Percentiles rank a stretch among this genome's conserved stretches.
Conservation (phyloP, 2,888 invertebrate species). For the Rhagonycha lutea region DNA sequence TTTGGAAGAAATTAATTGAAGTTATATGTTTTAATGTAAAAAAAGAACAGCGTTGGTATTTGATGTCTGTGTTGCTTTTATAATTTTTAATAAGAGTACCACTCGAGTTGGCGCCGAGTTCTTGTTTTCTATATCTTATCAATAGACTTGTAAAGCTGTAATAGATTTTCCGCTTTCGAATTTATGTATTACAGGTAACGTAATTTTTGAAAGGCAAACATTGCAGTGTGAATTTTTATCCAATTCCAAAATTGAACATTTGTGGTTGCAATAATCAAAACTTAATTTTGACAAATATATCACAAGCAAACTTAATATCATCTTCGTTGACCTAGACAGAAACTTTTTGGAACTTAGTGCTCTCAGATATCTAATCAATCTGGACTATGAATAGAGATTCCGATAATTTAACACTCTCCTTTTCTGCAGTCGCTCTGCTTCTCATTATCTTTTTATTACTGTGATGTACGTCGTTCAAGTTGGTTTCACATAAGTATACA, state of each 20-base stretch:
- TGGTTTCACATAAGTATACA: no score
- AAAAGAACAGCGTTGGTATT: conserved; percentile 31
- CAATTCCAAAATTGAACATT: background rate
- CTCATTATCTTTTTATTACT: no score
- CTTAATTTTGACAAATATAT: background rate
- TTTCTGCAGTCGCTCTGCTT: no score
- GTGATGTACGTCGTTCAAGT: no score
- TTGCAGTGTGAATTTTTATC: background rate
- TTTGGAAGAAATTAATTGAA: conserved; percentile 43
- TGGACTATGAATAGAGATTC: no score
- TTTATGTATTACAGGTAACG: no score
- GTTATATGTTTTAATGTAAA: conserved; percentile 27
- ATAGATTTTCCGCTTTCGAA: conserved; percentile 8
- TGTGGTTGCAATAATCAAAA: background rate
- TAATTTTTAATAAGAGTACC: conserved; percentile 23
- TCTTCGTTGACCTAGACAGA: no score
- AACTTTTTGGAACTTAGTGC: no score
- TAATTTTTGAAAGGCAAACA: background rate
- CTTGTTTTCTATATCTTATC: conserved; percentile 29
- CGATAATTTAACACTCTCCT: no score
- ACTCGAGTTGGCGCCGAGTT: conserved; percentile 10
- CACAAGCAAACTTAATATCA: no score
- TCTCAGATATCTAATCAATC: no score
- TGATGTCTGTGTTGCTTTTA: conserved; percentile 27
- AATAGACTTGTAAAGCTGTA: conserved; percentile 20